These are phyloP conservation scores for Laupala kohalensis DNA, from an alignment of 1,140 invertebrate species.

Conservation along the genomic window DNA sequence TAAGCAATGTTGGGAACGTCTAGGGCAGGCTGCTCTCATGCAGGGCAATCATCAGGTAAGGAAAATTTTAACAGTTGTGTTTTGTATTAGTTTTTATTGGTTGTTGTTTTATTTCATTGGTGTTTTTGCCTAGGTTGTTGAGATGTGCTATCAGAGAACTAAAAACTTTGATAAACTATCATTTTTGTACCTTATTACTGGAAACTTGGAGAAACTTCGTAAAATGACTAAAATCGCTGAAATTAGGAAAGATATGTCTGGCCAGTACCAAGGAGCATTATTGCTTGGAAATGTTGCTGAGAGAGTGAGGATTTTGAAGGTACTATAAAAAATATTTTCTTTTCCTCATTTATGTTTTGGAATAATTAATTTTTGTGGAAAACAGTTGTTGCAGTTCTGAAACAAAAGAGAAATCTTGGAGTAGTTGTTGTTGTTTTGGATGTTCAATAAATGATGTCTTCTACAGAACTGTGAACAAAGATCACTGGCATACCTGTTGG, in stretches of 20 bases:
- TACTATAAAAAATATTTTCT: conserved; percentile 21
- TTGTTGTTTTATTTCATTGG: too few relatives aligned
- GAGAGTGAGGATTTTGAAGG: conserved; percentile 78
- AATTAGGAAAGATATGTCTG: conserved; percentile 87
- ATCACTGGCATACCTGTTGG: conserved; percentile 85
- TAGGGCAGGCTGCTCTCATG: conserved; percentile 87
- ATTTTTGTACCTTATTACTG: conserved; percentile 96
- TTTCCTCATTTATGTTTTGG: neutral
- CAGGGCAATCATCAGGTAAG: conserved; percentile 87
- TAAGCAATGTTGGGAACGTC: conserved; percentile 86
- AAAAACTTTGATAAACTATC: conserved; percentile 99
- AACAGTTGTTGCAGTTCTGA: too few relatives aligned
- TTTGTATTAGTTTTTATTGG: conserved; percentile 6
- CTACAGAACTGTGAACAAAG: conserved; percentile 44
- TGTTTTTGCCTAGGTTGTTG: conserved; percentile 46
- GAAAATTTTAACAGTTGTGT: conserved; percentile 3
- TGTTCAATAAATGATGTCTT: conserved; percentile 10
- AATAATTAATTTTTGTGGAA: conserved; percentile 1
- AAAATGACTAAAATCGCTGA: conserved; percentile 99
- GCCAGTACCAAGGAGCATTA: conserved; percentile 91
- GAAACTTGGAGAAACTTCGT: conserved; percentile 91
- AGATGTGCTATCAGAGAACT: conserved; percentile 98
- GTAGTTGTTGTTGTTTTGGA: conserved; percentile 1
- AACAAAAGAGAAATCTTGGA: too few relatives aligned
- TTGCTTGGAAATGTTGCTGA: conserved; percentile 85